Conservation (phyloP, 2,888 invertebrate species). For the Lymantria dispar region DNA sequence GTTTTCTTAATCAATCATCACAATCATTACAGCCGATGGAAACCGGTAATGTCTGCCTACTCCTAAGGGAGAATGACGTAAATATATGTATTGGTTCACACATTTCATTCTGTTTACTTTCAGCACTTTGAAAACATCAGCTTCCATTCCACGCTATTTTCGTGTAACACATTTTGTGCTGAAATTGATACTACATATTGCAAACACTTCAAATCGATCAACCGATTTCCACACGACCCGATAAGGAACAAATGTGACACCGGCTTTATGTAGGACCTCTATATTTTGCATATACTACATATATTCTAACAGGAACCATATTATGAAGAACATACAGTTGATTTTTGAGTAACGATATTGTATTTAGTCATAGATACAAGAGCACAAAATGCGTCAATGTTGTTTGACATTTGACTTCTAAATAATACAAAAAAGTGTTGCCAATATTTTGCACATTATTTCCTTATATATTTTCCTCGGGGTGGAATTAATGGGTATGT, state of each 20-base stretch:
- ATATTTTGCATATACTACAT: background rate
- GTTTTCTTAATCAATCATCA: too few species aligned
- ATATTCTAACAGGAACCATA: background rate
- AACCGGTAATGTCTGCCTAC: too few species aligned
- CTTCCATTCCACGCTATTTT: background rate
- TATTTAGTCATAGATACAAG: slow-evolving; percentile 2
- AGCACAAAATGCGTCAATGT: slow-evolving; percentile 7
- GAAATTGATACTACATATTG: slow-evolving; percentile 7
- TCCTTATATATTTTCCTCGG: too few species aligned
- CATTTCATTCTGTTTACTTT: too few species aligned
- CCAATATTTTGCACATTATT: too few species aligned
- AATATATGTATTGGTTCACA: too few species aligned
- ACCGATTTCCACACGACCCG: slow-evolving; percentile 6
- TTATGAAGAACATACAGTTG: background rate
- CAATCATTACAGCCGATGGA: too few species aligned
- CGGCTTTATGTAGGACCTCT: slow-evolving; percentile 3
- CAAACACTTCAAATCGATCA: slow-evolving; percentile 9
- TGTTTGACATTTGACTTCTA: slow-evolving; percentile 9
- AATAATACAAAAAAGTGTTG: slow-evolving; percentile 1
- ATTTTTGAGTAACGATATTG: background rate
- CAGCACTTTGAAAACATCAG: too few species aligned
- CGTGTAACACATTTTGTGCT: background rate
- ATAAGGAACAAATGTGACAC: slow-evolving; percentile 12
- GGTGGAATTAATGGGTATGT: too few species aligned
- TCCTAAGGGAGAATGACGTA: too few species aligned